Evolutionary conservation across 2,888 invertebrate genomes (phyloP).

Genomic region (Drosophila infuscata): DNA sequence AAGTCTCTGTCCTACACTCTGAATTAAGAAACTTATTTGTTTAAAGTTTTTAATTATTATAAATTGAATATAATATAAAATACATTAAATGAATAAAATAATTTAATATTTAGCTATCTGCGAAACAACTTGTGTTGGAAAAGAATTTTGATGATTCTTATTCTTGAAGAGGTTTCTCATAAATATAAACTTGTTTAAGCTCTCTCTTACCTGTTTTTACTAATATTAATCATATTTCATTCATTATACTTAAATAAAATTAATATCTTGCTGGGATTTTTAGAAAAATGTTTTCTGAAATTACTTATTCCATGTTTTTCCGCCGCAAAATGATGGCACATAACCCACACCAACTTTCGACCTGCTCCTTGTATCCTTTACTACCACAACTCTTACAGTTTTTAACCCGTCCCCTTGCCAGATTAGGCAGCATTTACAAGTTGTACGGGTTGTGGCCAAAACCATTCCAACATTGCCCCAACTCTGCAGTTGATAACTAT

Average conservation of each 20-base stretch:
- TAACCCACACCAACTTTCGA: not conserved
- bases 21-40: not conserved
- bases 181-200: not conserved
- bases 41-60: not conserved
- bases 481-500: constrained; percentile 33
- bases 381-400: constrained; percentile 10
- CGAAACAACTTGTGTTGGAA: no score
- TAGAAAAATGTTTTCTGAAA: not conserved
- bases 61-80: not conserved
- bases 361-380: not conserved
- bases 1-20: not conserved
- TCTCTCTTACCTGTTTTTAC: not conserved
- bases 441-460: constrained; percentile 3
- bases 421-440: constrained; percentile 23
- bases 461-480: not conserved
- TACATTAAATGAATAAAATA: not conserved
- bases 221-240: not conserved
- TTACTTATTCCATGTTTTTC: not conserved
- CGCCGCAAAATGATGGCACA: not conserved
- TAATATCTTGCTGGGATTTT: not conserved
- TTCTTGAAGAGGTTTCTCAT: not conserved
- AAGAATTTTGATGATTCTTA: not conserved
- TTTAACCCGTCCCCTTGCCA: constrained; percentile 15
- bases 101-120: not conserved
- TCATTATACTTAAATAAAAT: not conserved